These are phyloP conservation scores for Gymnorhina tibicen DNA, from an alignment of 2,113 vertebrate genomes.

Conservation along the genomic window DNA sequence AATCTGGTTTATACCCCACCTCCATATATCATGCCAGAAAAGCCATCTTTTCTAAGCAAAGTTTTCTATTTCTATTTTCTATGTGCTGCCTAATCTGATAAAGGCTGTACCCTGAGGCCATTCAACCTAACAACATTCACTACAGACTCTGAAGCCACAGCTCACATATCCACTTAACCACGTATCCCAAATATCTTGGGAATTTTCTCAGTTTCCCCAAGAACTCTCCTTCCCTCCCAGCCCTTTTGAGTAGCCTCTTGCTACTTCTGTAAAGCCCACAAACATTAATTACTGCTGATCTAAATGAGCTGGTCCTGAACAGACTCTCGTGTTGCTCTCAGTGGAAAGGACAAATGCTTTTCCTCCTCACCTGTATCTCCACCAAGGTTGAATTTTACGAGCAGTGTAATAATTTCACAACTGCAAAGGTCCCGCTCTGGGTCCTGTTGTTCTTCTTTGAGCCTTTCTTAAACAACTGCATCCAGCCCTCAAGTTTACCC, in stretches of 20 bases:
- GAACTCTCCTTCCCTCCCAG: background rate
- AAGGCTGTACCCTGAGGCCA: background rate
- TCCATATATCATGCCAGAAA: background rate
- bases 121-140: background rate
- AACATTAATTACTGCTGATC: background rate
- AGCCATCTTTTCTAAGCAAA: background rate
- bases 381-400: background rate
- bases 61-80: background rate
- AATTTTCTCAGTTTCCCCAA: background rate
- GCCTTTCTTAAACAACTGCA: background rate
- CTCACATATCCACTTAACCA: background rate
- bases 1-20: background rate
- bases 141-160: background rate
- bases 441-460: background rate
- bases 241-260: background rate
- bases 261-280: background rate
- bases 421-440: background rate
- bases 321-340: background rate
- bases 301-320: background rate
- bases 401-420: background rate
- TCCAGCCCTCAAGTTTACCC: background rate
- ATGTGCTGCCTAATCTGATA: background rate
- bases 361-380: background rate
- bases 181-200: accelerated
- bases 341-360: background rate